Percentiles rank a stretch among this genome's conserved stretches.
Conservation (phyloP, 2,797 vertebrate species). For the Crocodylus rhombifer region DNA sequence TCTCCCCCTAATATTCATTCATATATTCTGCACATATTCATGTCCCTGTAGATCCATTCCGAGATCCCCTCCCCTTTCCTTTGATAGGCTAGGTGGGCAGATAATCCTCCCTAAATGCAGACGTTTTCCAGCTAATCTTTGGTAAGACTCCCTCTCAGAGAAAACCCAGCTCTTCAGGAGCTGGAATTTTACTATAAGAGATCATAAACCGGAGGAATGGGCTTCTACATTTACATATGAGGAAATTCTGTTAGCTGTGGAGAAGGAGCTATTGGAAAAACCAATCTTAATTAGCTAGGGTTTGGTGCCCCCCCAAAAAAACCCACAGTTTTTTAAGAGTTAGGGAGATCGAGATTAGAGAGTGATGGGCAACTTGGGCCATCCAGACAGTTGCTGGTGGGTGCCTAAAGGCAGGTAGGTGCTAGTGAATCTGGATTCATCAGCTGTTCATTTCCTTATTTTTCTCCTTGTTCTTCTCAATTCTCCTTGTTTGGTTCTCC, state of each 20-base stretch:
- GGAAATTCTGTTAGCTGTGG: neutral
- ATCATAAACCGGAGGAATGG: neutral
- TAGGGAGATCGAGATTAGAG: neutral
- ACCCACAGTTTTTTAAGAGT: neutral
- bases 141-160: constrained; percentile 2
- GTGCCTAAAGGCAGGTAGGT: rapidly evolving
- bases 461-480: neutral
- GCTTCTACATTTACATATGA: neutral
- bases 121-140: neutral
- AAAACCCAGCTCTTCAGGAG: constrained; percentile 14
- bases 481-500: neutral
- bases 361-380: neutral
- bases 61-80: rapidly evolving
- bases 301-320: too few relatives aligned
- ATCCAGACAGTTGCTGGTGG: neutral
- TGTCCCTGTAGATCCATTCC: neutral
- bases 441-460: neutral
- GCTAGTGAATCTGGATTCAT: rapidly evolving
- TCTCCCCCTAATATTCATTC: neutral
- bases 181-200: neutral
- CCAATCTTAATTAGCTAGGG: rapidly evolving
- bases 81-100: neutral
- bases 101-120: neutral
- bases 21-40: neutral
- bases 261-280: neutral